phyloP scores from a whole-genome alignment of 2,113 vertebrate species.

The Stegostoma tigrinum region DNA sequence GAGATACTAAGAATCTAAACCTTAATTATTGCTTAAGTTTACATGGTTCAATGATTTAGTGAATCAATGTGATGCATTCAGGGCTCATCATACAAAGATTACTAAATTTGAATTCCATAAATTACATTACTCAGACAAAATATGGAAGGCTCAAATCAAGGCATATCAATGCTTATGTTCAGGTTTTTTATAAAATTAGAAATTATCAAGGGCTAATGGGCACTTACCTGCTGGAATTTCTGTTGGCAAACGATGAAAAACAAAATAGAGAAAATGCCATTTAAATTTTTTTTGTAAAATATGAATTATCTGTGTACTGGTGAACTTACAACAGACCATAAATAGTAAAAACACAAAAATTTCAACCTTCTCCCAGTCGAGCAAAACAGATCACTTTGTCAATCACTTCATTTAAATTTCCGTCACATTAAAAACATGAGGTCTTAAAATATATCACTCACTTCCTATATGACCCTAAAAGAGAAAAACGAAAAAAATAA shows the following conservation, averaged over 20 bases:
- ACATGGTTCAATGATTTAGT: not conserved
- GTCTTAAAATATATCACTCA: not conserved
- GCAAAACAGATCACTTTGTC: not conserved
- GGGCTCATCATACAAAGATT: no score
- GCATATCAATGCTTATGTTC: not conserved
- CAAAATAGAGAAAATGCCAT: constrained; percentile 21
- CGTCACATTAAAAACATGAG: not conserved
- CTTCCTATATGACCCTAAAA: not conserved
- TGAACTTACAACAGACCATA: not conserved
- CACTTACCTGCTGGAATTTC: constrained; percentile 34
- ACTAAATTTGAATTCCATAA: not conserved
- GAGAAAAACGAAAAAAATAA: not conserved
- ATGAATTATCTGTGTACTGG: not conserved
- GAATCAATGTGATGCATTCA: not conserved
- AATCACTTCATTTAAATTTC: not conserved
- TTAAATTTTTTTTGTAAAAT: not conserved
- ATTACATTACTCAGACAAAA: constrained; percentile 15
- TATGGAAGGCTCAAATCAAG: not conserved
- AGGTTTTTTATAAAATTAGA: not conserved
- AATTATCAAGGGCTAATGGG: not conserved
- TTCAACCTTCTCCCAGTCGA: not conserved
- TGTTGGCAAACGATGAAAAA: constrained; percentile 24
- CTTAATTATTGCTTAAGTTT: not conserved
- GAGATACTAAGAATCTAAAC: not conserved
- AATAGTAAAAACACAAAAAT: not conserved